phyloP scores from a whole-genome alignment of 2,113 vertebrate genomes.

The Notothenia rossii region DNA sequence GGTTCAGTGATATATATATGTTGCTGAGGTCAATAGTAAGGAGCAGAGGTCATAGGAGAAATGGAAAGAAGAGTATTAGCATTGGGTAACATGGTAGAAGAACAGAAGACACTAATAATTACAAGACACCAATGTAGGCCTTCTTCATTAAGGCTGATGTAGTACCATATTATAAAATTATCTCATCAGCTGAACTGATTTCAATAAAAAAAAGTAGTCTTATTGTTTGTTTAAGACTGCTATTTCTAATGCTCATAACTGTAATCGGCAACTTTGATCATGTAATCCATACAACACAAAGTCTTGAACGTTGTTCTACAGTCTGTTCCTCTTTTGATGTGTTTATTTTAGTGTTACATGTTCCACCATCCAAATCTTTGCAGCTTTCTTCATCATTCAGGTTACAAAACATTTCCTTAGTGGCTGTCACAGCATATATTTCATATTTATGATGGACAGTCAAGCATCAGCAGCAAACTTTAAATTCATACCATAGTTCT shows the following conservation, averaged over 20 bases:
- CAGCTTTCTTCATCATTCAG: not conserved
- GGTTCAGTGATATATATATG: constrained; percentile 43
- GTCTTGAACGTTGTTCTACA: not conserved
- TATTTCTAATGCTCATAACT: not conserved
- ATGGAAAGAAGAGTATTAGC: constrained; percentile 28
- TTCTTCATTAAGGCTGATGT: not conserved
- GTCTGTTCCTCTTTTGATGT: not conserved
- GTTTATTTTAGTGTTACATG: not conserved
- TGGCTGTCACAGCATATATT: not conserved
- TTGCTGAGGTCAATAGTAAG: constrained; percentile 46
- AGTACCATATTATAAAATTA: not conserved
- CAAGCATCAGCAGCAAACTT: not conserved
- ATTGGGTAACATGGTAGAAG: constrained; percentile 15
- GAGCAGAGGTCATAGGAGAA: constrained; percentile 34
- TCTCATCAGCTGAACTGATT: not conserved
- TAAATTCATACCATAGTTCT: not conserved
- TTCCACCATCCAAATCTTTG: not conserved
- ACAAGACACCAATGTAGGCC: not conserved
- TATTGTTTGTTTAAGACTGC: not conserved
- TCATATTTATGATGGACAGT: not conserved
- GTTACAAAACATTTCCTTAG: not conserved
- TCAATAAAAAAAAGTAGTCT: not conserved
- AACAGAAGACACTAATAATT: constrained; percentile 21
- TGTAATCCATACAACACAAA: no score
- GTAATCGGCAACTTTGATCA: not conserved